Evolutionary conservation across 1,140 invertebrate species (phyloP), one percentile per base, ranked within the genome.

Genomic region (Drosophila seguyi): DNA sequence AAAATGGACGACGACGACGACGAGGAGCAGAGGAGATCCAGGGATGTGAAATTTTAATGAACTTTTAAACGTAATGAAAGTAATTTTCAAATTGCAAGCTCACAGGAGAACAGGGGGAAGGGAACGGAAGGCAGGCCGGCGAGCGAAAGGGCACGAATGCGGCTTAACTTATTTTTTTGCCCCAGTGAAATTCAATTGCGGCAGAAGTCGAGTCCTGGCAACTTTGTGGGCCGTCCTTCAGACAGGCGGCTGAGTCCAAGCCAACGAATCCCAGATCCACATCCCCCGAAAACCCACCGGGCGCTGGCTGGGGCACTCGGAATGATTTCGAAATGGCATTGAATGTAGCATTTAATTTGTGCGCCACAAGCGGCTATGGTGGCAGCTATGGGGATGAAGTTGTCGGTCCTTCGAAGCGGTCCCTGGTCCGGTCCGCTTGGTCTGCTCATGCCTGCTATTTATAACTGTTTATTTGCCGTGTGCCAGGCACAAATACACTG

Each of bases 311-410:
- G 67, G 50, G 74, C 73, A 75, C 80, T 88, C 76, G 80, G 77
- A 79, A 88, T 84, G 80, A 88, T 83, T 87, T 80, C 72, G 66
- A 80, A 87, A 87, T 87, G 84, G 84, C 84, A 87, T 88, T 90
- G 84, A 90, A 90, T 88, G 84, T 88, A 90, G 81, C 84, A 88
- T 88, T 87, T 88, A 90, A 88, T 88, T 88, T 88, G 84, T 90
- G 69, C 63, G 80, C 71, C 71, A 71, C 52, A 78, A 81, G 66
- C 79, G 74, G 75, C 55, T 38, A 55, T 55, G 66, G 65, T 57
- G 71, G 65, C 67, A 55, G 52, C 52, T 57, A 53, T 62, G 67
- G 56, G 66, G 62, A 73, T 76, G 61, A 55, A 55, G 75, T 57
- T 57, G 36, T 39, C 63, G 65, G 75, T 81, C 45, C 29, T 67